Base-by-base conservation (phyloP, 2,888 invertebrate genomes). In the Tenthredo livida region DNA sequence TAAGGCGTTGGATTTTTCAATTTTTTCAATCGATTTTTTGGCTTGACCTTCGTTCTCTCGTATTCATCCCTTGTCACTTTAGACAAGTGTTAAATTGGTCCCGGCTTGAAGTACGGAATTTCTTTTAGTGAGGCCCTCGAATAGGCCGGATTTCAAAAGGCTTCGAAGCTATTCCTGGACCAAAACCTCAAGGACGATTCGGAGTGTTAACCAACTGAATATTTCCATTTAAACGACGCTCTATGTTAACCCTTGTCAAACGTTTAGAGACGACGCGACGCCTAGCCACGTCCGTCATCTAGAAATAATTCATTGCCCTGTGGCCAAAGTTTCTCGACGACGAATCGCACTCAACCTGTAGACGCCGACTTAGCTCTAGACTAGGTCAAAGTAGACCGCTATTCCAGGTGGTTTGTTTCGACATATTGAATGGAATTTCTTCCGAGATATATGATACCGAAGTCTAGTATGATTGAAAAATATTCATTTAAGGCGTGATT, bases 141-240 rank as follows among this genome's bases (percentile, higher is more conserved):
- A 43, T 21, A n/a, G n/a, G 43, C 25, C 43, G 43, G 21, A 73
- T 43, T 43, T 43, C 12, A 43, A 43, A 40, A 37, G 37, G 2
- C 25, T 15, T 15, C n/a, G 21, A 47, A 54, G 15, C 50, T 33
- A 43, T 25, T 29, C 29, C 77, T 1, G 77, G 77, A 77, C 50
- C 33, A 33, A 54, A 77, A 33, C 25, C 77, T 29, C 50, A 9
- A 77, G 54, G 77, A 54, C 33, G 47, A 54, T 54, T 33, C 50
- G 33, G 54, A 50, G 77, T 54, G 54, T 77, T 33, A 77, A 54
- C 77, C 29, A 47, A 77, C 77, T 54, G 77, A 54, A 77, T 29
- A 77, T 77, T 54, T 77, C 33, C 77, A 77, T 77, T 54, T 54
- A 77, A 77, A 77, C 43, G 73, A 77, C 29, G 77, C 50, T 77